phyloP scores from a whole-genome alignment of 2,888 invertebrate species.

The Zonitis immaculata region DNA sequence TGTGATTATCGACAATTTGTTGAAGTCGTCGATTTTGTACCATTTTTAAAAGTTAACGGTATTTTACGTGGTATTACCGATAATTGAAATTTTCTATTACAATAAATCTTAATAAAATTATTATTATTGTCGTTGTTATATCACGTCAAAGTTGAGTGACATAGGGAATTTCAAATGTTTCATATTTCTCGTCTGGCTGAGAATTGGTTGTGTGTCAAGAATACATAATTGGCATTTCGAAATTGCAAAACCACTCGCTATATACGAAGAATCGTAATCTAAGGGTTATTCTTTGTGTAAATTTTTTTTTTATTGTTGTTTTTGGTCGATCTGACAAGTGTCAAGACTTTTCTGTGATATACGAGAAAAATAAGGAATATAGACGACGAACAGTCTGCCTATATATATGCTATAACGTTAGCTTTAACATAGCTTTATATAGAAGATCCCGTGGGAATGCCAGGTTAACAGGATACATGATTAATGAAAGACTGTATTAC shows the following conservation, averaged over 20 bases:
- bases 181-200: slow-evolving; percentile 47
- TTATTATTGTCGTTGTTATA: slow-evolving; percentile 20
- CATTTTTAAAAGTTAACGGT: slow-evolving; percentile 6
- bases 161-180: slow-evolving; percentile 43
- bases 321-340: slow-evolving; percentile 41
- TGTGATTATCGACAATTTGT: slow-evolving; percentile 35
- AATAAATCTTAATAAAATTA: too few relatives aligned
- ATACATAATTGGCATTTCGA: slow-evolving; percentile 49
- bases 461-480: slow-evolving; percentile 42
- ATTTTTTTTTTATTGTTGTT: slow-evolving; percentile 21
- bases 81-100: background rate
- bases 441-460: slow-evolving; percentile 31
- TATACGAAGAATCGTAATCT: slow-evolving; percentile 32
- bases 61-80: background rate
- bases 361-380: slow-evolving; percentile 47
- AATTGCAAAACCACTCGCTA: slow-evolving; percentile 37
- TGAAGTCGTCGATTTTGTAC: slow-evolving; percentile 8
- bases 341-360: slow-evolving; percentile 45
- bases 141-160: slow-evolving; percentile 40
- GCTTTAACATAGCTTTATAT: background rate
- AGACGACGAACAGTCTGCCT: slow-evolving; percentile 31
- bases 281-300: slow-evolving; percentile 1
- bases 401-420: background rate
- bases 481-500: slow-evolving; percentile 33
- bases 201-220: slow-evolving; percentile 48